phyloP scores from a whole-genome alignment of 2,113 vertebrate genomes.

The Brachirus orientalis region DNA sequence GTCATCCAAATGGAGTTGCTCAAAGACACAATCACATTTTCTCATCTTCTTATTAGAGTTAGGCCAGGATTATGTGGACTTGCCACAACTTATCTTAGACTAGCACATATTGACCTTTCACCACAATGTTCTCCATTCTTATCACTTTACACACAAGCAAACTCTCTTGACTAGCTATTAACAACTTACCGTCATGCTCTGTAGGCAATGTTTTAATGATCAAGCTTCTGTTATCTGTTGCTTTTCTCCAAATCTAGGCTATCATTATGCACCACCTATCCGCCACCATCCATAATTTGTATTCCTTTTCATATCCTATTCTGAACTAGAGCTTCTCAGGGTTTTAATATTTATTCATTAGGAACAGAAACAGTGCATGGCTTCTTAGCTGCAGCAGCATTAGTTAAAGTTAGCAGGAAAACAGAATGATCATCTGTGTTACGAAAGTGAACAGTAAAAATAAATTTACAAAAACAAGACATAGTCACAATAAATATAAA shows the following conservation, averaged over 20 bases:
- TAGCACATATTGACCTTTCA: slow-evolving; percentile 67
- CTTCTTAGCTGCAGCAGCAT: too few species aligned
- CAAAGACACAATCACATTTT: slow-evolving; percentile 69
- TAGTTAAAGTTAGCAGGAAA: too few species aligned
- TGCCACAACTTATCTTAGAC: slow-evolving; percentile 62
- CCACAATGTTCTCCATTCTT: slow-evolving; percentile 58
- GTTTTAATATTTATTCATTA: too few species aligned
- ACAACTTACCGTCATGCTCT: slow-evolving; percentile 25
- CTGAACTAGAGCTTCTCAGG: too few species aligned
- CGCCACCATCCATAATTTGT: not conserved
- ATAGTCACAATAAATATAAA: too few species aligned
- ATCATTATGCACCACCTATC: not conserved
- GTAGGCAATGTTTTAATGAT: not conserved
- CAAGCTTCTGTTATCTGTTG: slow-evolving; percentile 25
- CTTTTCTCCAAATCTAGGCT: not conserved
- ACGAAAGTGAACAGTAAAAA: too few species aligned
- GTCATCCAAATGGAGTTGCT: slow-evolving; percentile 55
- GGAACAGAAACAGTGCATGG: too few species aligned
- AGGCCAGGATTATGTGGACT: slow-evolving; percentile 62
- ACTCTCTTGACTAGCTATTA: slow-evolving; percentile 33
- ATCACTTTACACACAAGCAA: slow-evolving; percentile 45
- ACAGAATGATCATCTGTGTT: too few species aligned
- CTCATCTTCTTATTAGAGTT: slow-evolving; percentile 72
- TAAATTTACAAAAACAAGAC: too few species aligned
- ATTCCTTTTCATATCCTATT: not conserved